Evolutionary conservation across 1,140 invertebrate genomes (phyloP).

Genomic region (Micrasema longulum): DNA sequence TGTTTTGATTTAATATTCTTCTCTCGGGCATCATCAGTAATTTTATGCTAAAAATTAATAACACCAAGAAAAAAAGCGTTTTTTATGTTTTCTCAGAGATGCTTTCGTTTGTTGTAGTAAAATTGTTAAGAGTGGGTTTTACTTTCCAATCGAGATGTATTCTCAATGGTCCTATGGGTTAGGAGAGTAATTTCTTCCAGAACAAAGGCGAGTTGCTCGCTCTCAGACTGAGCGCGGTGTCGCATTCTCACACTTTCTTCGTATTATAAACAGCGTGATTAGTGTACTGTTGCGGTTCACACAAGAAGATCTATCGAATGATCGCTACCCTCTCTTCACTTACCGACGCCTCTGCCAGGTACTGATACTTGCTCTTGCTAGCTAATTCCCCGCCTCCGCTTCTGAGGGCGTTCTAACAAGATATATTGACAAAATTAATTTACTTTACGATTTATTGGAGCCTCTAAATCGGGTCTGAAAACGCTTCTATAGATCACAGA

Average conservation of each 20-base stretch:
- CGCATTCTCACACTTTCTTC: conserved; percentile 54
- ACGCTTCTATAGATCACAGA: no score
- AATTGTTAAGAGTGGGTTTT: conserved; percentile 25
- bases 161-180: conserved; percentile 41
- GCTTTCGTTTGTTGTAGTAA: conserved; percentile 43
- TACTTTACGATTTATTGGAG: no score
- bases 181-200: conserved; percentile 27
- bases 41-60: background rate
- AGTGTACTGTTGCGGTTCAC: conserved; percentile 35
- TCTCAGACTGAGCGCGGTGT: conserved; percentile 27
- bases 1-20: background rate
- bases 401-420: no score
- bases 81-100: conserved; percentile 28
- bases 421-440: no score
- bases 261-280: conserved; percentile 46
- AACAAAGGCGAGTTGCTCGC: conserved; percentile 42
- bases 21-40: background rate
- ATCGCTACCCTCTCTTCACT: conserved; percentile 8
- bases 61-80: conserved; percentile 6
- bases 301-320: conserved; percentile 7
- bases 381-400: background rate
- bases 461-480: no score
- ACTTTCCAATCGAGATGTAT: conserved; percentile 44
- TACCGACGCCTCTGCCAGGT: background rate
- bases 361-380: background rate